Evolutionary conservation across 1,140 invertebrate genomes (phyloP).

Genomic region (Periplaneta americana): DNA sequence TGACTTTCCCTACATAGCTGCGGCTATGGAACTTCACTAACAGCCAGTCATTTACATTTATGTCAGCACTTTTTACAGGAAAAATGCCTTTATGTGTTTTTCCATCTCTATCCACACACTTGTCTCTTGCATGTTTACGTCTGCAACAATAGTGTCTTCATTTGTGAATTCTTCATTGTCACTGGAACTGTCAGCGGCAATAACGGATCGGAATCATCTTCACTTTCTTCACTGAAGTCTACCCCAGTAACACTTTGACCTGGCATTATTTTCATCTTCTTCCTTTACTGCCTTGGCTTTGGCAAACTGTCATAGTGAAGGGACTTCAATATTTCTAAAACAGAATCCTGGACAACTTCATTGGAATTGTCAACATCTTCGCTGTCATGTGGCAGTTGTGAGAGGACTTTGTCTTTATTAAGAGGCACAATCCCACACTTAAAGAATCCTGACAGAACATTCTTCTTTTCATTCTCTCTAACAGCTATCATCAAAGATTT

Average conservation of each 20-base stretch:
- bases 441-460: slow-evolving; percentile 26
- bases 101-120: no score
- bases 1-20: no score
- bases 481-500: slow-evolving; percentile 22
- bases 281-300: not conserved
- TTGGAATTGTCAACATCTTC: not conserved
- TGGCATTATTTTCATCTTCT: not conserved
- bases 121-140: no score
- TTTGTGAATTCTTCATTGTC: not conserved
- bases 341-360: not conserved
- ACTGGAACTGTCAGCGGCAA: no score
- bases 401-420: no score
- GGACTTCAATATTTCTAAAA: not conserved
- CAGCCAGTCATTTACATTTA: no score
- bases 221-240: not conserved
- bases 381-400: no score
- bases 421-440: slow-evolving; percentile 28
- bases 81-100: no score
- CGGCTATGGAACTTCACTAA: no score
- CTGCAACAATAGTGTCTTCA: no score
- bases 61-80: no score
- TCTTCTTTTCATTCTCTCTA: slow-evolving; percentile 17
- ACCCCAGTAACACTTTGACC: no score
- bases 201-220: not conserved
- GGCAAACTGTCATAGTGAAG: not conserved